phyloP scores from a whole-genome alignment of 2,888 invertebrate species.

The Agriopis leucophaearia region DNA sequence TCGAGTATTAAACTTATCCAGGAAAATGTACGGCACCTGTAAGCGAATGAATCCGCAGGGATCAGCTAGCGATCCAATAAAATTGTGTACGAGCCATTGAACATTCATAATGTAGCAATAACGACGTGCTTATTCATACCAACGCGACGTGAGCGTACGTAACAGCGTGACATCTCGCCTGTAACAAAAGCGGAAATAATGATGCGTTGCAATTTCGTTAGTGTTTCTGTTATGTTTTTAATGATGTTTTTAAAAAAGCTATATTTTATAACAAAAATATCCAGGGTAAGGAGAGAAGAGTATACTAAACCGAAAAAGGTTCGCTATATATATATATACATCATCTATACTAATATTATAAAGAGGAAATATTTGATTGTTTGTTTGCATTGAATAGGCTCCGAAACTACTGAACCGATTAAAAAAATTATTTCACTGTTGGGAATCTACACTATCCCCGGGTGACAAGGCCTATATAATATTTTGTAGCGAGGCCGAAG shows the following conservation, averaged over 20 bases:
- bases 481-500: too few species aligned
- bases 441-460: too few species aligned
- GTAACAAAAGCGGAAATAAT: slow-evolving; percentile 19
- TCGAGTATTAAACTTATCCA: neutral
- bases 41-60: slow-evolving; percentile 14
- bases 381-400: too few species aligned
- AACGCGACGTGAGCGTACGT: slow-evolving; percentile 6
- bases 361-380: too few species aligned
- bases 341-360: too few species aligned
- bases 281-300: neutral
- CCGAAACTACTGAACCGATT: too few species aligned
- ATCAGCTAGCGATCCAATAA: slow-evolving; percentile 22
- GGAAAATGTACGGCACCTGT: slow-evolving; percentile 2
- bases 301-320: too few species aligned
- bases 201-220: slow-evolving; percentile 1
- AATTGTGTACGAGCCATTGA: slow-evolving; percentile 24
- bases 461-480: too few species aligned
- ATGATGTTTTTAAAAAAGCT: neutral
- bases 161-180: slow-evolving; percentile 6
- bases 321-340: too few species aligned
- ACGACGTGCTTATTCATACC: slow-evolving; percentile 20
- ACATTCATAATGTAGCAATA: slow-evolving; percentile 23
- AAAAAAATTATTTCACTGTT: too few species aligned
- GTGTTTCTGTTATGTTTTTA: slow-evolving; percentile 6
- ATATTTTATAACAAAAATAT: neutral